Base-by-base conservation (phyloP, 2,113 vertebrate species). In the Calidris pygmaea region DNA sequence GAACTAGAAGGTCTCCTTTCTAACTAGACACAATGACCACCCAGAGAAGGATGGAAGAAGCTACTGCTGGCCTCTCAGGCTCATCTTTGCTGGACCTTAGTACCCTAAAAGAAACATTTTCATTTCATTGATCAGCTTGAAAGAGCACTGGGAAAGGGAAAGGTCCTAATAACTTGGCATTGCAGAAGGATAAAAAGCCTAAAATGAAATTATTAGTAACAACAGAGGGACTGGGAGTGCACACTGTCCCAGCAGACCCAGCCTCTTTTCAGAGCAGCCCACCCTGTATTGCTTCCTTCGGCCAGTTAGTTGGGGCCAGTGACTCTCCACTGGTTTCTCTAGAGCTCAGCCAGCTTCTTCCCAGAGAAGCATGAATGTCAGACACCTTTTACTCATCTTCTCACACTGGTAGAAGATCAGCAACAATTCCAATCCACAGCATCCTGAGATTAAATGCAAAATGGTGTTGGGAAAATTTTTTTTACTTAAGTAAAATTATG, bases 1-100 rank as follows among this genome's bases (percentile, higher is more conserved):
- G 32, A 87, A 50, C 24, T 67, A 50, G 35, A 84, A 85, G 29
- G 9, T 3, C 14, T 78, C 29, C 29, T 50, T 91, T 94, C 43
- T 47, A 75, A 53, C n/a, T 63, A 53, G 24, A 29, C 37, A 59
- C 0, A 0, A 71, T 75, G 2, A 2, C 9, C 48, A 67, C 37
- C 37, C 37, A 50, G 47, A 71, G 41, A 79, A 91, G 34, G 10
- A 35, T 7, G 35, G 47, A 72, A 89, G 52, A 73, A 75, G 22
- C 23, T 65, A 16, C 45, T 62, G 43, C 53, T 92, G 35, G 27
- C 9, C 24, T 87, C 62, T 85, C 53, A 19, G 53, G 18, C 37
- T 76, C 35, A 3, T 55, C 27, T 75, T 94, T 72, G 34, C 56
- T 56, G 52, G 29, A 59, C 48, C 30, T 81, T 23, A 72, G 62